Evolutionary conservation across 2,888 invertebrate species (phyloP).

Genomic region (Gibbula magus): DNA sequence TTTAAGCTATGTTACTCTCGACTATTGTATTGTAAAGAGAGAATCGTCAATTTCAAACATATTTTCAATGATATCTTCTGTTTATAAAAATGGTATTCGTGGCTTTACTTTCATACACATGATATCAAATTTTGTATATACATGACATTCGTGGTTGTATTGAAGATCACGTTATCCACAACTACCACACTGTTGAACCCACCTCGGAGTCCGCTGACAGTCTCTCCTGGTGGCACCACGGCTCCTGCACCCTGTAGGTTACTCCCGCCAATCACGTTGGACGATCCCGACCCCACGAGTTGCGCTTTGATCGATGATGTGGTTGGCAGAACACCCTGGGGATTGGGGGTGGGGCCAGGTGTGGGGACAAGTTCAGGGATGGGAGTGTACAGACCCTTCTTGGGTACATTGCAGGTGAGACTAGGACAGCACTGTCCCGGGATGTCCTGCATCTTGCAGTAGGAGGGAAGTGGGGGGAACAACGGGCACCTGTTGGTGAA

Average conservation of each 20-base stretch:
- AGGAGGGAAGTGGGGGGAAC: conserved; percentile 56
- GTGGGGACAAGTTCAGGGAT: conserved; percentile 54
- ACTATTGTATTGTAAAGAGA: too few species aligned
- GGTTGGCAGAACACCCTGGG: conserved; percentile 43
- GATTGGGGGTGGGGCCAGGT: conserved; percentile 51
- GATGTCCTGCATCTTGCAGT: conserved; percentile 52
- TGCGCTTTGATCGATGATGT: conserved; percentile 39
- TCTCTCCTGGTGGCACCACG: conserved; percentile 44
- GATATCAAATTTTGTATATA: too few species aligned
- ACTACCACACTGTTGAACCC: too few species aligned
- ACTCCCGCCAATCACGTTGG: conserved; percentile 36
- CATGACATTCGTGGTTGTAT: too few species aligned
- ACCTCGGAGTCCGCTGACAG: conserved; percentile 44
- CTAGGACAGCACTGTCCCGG: conserved; percentile 63
- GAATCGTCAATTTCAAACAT: too few species aligned
- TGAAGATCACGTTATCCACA: too few species aligned
- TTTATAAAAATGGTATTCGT: too few species aligned
- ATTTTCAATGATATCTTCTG: too few species aligned
- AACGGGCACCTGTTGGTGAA: conserved; percentile 51
- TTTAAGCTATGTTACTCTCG: too few species aligned
- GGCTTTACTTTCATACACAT: too few species aligned
- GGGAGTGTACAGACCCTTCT: conserved; percentile 57
- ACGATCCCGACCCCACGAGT: conserved; percentile 40
- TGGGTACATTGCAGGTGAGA: conserved; percentile 57
- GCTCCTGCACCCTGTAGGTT: conserved; percentile 45